These are phyloP conservation scores for Polydesmus complanatus DNA, from an alignment of 2,888 invertebrate genomes.

Conservation along the genomic window DNA sequence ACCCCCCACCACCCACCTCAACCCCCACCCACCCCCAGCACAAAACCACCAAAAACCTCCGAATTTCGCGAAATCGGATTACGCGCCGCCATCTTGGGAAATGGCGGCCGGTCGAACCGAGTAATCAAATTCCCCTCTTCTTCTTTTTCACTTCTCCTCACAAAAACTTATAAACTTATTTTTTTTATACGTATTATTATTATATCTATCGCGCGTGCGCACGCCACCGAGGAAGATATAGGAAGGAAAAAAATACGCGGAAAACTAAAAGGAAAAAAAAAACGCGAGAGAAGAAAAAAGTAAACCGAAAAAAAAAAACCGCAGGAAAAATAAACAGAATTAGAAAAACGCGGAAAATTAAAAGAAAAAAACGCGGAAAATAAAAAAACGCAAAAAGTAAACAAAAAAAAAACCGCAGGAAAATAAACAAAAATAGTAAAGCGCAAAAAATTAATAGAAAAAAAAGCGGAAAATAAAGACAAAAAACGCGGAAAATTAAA, in stretches of 20 bases:
- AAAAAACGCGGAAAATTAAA: not conserved
- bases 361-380: not conserved
- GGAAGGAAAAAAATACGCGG: not conserved
- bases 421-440: not conserved
- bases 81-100: not conserved
- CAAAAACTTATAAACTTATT: not conserved
- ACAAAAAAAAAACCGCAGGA: not conserved
- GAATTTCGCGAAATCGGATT: too few relatives aligned
- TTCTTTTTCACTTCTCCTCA: not conserved
- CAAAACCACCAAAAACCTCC: constrained; percentile 1
- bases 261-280: too few relatives aligned
- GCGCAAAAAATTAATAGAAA: not conserved
- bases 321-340: not conserved
- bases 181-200: not conserved
- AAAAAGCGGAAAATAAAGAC: not conserved
- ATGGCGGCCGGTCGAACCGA: not conserved
- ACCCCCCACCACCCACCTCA: too few relatives aligned
- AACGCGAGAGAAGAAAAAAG: not conserved
- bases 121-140: not conserved
- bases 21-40: not conserved
- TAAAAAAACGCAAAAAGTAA: not conserved
- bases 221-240: not conserved
- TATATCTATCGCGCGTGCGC: not conserved
- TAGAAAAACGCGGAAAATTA: not conserved
- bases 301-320: not conserved